These are phyloP conservation scores for Tetragonula clypearis DNA, from an alignment of 1,140 invertebrate genomes.

Conservation along the genomic window DNA sequence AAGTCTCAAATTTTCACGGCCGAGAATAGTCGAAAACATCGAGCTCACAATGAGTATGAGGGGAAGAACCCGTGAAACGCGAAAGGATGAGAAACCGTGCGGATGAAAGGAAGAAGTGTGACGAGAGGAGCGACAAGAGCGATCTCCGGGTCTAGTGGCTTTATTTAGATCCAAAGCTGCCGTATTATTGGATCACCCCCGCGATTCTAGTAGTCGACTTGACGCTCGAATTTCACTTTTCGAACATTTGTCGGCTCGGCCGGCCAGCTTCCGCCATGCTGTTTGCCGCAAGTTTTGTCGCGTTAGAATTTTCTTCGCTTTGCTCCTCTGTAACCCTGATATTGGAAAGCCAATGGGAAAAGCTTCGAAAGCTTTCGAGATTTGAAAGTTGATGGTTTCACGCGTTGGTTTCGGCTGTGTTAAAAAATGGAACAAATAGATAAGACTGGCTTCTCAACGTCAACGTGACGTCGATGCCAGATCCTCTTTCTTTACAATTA, in stretches of 20 bases:
- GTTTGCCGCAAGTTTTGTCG: background rate
- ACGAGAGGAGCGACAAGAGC: slow-evolving; percentile 44
- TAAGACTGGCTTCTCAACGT: no score
- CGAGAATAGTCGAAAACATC: slow-evolving; percentile 5
- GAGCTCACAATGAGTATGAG: background rate
- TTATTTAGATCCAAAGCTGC: slow-evolving; percentile 77
- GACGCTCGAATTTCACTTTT: slow-evolving; percentile 60
- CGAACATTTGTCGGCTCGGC: slow-evolving; percentile 48
- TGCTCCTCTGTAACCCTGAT: background rate
- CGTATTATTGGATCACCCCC: slow-evolving; percentile 78
- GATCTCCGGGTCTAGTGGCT: slow-evolving; percentile 71
- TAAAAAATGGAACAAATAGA: no score
- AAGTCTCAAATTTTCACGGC: slow-evolving; percentile 36
- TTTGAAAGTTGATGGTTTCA: no score
- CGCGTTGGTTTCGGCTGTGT: no score
- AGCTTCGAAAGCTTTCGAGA: background rate
- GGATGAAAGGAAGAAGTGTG: slow-evolving; percentile 40
- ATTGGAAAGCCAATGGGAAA: background rate
- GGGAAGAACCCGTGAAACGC: slow-evolving; percentile 14
- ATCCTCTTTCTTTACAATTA: no score
- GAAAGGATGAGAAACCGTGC: slow-evolving; percentile 31
- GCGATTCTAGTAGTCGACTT: slow-evolving; percentile 62
- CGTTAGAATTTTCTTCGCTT: background rate
- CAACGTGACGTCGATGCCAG: no score
- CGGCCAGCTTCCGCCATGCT: slow-evolving; percentile 42